Evolutionary conservation across 2,113 vertebrate species (phyloP).

Genomic region (Dendropsophus ebraccatus): DNA sequence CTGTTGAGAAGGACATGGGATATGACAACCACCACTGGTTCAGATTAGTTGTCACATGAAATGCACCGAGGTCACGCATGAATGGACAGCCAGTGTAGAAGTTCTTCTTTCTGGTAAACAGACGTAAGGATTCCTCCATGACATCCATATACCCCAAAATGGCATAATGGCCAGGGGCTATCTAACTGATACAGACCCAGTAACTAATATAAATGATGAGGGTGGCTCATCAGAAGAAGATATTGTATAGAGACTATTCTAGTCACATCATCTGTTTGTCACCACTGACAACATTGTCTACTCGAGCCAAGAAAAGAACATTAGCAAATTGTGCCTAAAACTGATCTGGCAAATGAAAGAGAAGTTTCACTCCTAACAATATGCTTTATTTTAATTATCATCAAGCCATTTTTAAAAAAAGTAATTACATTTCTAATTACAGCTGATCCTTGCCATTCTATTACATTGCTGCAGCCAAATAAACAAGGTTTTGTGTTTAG

Average conservation of each 20-base stretch:
- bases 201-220: not conserved
- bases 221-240: not conserved
- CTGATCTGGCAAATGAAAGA: slow-evolving; percentile 50
- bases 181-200: too few relatives aligned
- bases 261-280: slow-evolving; percentile 32
- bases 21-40: too few relatives aligned
- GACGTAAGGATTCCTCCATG: too few relatives aligned
- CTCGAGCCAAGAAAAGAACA: slow-evolving; percentile 38
- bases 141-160: too few relatives aligned
- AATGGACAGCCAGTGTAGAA: too few relatives aligned
- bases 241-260: not conserved
- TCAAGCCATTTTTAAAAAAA: slow-evolving; percentile 47
- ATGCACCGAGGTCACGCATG: too few relatives aligned
- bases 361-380: slow-evolving; percentile 49
- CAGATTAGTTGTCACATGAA: too few relatives aligned
- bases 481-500: slow-evolving; percentile 33
- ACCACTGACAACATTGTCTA: slow-evolving; percentile 10
- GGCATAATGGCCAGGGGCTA: too few relatives aligned
- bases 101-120: too few relatives aligned
- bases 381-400: slow-evolving; percentile 57
- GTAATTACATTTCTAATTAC: slow-evolving; percentile 59
- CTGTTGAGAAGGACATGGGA: too few relatives aligned
- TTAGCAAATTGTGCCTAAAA: slow-evolving; percentile 46
- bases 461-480: slow-evolving; percentile 51
- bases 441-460: slow-evolving; percentile 57